Conservation (phyloP, 2,113 vertebrate genomes). For the Salvelinus fontinalis region DNA sequence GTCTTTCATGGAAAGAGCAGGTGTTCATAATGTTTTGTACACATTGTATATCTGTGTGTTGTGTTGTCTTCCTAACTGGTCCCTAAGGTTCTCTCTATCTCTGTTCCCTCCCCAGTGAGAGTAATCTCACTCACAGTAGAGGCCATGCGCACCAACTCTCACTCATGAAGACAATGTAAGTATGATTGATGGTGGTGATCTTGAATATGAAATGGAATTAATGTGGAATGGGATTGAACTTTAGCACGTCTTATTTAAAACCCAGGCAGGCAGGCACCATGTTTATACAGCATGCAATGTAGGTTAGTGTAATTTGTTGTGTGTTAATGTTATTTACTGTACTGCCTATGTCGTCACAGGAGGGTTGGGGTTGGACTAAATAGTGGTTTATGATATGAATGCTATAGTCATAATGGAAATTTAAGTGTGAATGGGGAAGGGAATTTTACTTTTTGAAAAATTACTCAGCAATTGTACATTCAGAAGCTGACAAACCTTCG, state of each 20-base stretch:
- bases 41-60: too few species aligned
- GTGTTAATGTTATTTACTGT: not conserved
- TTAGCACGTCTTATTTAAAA: not conserved
- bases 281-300: too few species aligned
- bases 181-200: not conserved
- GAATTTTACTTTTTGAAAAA: not conserved
- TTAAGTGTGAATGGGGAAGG: not conserved
- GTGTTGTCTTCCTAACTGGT: not conserved
- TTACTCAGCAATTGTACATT: too few species aligned
- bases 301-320: not conserved
- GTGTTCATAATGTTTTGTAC: too few species aligned
- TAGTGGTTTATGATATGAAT: not conserved
- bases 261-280: not conserved
- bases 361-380: not conserved
- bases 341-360: not conserved
- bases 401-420: too few species aligned
- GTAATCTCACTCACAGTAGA: constrained; percentile 29
- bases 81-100: constrained; percentile 4
- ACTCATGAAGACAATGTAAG: constrained; percentile 61
- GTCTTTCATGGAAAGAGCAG: too few species aligned
- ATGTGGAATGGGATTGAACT: not conserved
- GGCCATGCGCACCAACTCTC: constrained; percentile 41
- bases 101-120: constrained; percentile 44
- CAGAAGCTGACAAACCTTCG: too few species aligned
- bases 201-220: not conserved